Percentiles rank a stretch among this genome's conserved stretches.
Evolutionary conservation across 2,113 vertebrate genomes (phyloP).

Genomic region (Oncorhynchus gorbuscha): DNA sequence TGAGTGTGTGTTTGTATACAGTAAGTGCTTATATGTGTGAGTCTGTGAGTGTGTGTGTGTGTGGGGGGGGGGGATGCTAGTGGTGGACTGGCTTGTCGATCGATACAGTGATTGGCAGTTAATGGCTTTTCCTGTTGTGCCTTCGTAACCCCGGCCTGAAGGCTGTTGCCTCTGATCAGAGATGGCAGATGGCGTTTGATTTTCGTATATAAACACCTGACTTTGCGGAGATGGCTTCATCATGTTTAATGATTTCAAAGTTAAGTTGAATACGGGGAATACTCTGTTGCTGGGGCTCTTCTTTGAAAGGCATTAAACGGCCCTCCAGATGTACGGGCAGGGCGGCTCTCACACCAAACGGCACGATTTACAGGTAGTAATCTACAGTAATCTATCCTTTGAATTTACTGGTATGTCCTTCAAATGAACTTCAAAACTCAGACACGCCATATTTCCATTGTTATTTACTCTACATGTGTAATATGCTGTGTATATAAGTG

Average conservation of each 20-base stretch:
- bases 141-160: conserved; percentile 79
- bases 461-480: background rate
- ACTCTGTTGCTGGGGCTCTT: conserved; percentile 42
- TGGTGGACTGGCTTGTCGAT: conserved; percentile 75
- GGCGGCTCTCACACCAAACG: conserved; percentile 16
- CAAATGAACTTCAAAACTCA: conserved; percentile 31
- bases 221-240: conserved; percentile 77
- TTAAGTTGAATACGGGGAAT: conserved; percentile 71
- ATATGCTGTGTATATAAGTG: background rate
- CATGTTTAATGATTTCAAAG: conserved; percentile 77
- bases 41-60: conserved; percentile 40
- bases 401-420: background rate
- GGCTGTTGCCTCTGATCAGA: conserved; percentile 79
- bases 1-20: background rate
- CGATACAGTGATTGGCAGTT: conserved; percentile 84
- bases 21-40: conserved; percentile 23
- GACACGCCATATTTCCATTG: too few species aligned
- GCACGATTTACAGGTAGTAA: conserved; percentile 31
- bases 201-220: conserved; percentile 75
- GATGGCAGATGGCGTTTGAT: conserved; percentile 79
- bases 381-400: background rate
- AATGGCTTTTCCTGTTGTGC: conserved; percentile 83
- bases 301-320: conserved; percentile 51
- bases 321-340: conserved; percentile 42
- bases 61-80: conserved; percentile 41